phyloP scores from a whole-genome alignment of 2,888 invertebrate genomes.

The Rhingia rostrata region DNA sequence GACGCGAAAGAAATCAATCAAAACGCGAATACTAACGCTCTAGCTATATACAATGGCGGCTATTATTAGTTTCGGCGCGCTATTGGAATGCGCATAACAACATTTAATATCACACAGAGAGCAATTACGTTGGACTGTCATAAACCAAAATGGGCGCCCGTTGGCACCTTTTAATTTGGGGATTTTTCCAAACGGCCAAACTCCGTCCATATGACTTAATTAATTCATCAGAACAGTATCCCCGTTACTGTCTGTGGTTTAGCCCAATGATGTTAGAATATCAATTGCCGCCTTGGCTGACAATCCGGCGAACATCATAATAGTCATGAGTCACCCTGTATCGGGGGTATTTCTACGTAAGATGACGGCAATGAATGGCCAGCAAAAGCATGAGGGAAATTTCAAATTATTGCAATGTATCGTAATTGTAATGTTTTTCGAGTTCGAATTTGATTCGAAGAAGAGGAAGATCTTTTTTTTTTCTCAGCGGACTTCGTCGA shows the following conservation, averaged over 20 bases:
- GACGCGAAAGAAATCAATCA: constrained; percentile 50
- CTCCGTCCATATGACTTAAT: neutral
- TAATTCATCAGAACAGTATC: constrained; percentile 8
- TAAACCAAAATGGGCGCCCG: constrained; percentile 19
- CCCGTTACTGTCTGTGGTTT: constrained; percentile 6
- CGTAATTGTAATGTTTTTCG: neutral
- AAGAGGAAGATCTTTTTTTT: neutral
- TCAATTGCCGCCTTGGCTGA: constrained; percentile 35
- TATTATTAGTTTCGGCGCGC: neutral
- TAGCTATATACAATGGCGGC: no score
- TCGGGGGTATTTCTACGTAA: constrained; percentile 52
- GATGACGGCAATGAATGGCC: constrained; percentile 37
- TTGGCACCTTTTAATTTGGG: neutral
- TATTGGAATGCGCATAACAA: constrained; percentile 2
- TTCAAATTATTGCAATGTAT: constrained; percentile 35
- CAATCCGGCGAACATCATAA: constrained; percentile 14
- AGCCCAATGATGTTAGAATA: constrained; percentile 35
- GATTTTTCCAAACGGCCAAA: neutral
- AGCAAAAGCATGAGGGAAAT: constrained; percentile 42
- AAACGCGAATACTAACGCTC: neutral
- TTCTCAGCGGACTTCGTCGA: neutral
- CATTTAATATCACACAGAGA: constrained; percentile 19
- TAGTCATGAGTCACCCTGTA: constrained; percentile 23
- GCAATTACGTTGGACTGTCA: constrained; percentile 1
- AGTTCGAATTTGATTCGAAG: neutral